Base-by-base conservation (phyloP, 1,140 invertebrate species). In the Heliconius hermathena region DNA sequence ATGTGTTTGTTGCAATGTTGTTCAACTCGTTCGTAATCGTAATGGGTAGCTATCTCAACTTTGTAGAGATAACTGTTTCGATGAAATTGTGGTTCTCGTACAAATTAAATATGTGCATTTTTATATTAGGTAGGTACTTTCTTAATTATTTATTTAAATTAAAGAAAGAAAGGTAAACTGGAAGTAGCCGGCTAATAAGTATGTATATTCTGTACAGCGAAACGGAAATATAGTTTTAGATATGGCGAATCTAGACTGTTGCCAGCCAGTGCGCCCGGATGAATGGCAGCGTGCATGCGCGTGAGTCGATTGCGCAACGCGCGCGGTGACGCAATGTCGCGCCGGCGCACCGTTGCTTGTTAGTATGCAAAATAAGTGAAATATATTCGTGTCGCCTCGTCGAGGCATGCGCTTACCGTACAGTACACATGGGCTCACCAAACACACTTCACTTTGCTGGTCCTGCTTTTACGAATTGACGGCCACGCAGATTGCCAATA, bases 311-410 rank as follows among this genome's bases (percentile, higher is more conserved):
- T 91, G 86, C 92, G 89, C 88, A 90, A 90, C 78, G 81, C 76
- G 41, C 73, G 73, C 77, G 84, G 87, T 93, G 92, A 93, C 92
- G 91, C 86, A 91, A 90, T 86, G 88, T 88, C 88, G 87, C 83
- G 85, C 79, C 83, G 79, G 80, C 83, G 83, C 86, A 90, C 90
- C 89, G 91, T 92, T 93, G 90, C 88, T 89, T 84, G 88, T 91
- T 90, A 88, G 88, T 90, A 93, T 93, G 91, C 91, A 92, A 90
- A 92, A 87, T 89, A 87, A 87, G 88, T 89, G 84, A 88, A 91
- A 91, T 88, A 91, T 88, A 88, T 89, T 88, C 88, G 84, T 88
- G 86, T 85, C 86, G 86, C 83, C 79, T 52, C 77, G 80, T 81
- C 82, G 78, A 78, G 84, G 83, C 83, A 88, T 88, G 86, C 82